Conservation (phyloP, 2,888 invertebrate genomes). For the Nemoura dubitans region DNA sequence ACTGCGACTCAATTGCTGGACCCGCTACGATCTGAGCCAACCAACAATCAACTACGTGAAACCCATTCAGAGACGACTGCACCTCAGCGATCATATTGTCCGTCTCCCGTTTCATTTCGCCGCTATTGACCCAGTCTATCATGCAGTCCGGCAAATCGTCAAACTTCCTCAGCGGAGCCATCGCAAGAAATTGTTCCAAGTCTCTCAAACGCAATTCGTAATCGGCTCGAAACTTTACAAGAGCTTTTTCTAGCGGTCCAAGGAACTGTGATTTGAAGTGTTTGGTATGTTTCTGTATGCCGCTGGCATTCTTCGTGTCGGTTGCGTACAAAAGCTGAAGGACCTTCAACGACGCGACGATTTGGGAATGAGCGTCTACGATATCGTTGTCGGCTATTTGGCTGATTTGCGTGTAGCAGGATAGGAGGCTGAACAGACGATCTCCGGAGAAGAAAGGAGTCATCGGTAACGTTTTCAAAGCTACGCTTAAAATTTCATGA, state of each 20-base stretch:
- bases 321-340: neutral
- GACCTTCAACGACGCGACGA: neutral
- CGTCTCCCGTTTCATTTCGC: neutral
- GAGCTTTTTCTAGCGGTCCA: neutral
- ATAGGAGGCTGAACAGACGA: neutral
- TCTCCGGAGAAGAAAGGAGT: neutral
- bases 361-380: neutral
- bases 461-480: neutral
- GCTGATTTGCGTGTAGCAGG: neutral
- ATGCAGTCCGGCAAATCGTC: neutral
- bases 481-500: neutral
- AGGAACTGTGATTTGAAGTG: neutral
- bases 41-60: no score
- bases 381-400: neutral
- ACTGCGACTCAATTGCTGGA: no score
- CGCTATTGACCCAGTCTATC: neutral
- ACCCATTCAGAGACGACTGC: no score
- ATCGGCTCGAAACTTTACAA: neutral
- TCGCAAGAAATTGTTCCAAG: neutral
- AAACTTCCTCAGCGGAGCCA: neutral
- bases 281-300: neutral
- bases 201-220: neutral
- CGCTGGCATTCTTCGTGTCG: neutral
- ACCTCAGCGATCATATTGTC: no score
- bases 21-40: no score